These are phyloP conservation scores for Ooceraea biroi DNA, from an alignment of 1,140 invertebrate genomes.

Conservation along the genomic window DNA sequence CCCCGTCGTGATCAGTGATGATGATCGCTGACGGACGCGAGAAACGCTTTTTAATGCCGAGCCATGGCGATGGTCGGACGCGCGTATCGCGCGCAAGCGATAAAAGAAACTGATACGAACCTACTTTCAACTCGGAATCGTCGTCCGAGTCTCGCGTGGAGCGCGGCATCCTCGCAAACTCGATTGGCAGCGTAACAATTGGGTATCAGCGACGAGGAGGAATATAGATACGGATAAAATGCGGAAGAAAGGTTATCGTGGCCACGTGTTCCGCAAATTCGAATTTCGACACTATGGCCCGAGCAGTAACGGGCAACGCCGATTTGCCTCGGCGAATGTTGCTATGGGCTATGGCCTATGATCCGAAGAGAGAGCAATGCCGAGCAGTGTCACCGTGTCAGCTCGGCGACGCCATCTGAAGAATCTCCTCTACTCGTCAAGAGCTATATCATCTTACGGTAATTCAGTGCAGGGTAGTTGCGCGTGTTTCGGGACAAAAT, in stretches of 20 bases:
- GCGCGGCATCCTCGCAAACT: constrained; percentile 72
- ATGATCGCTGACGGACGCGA: not conserved
- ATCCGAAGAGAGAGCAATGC: no score
- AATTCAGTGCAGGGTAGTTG: no score
- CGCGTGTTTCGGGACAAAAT: no score
- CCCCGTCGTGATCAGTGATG: not conserved
- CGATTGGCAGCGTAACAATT: not conserved
- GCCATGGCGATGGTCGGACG: constrained; percentile 33
- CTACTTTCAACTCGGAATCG: constrained; percentile 66
- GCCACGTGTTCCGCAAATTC: constrained; percentile 55
- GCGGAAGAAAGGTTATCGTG: not conserved
- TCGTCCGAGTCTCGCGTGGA: constrained; percentile 72
- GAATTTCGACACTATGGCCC: constrained; percentile 23
- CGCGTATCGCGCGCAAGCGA: constrained; percentile 25
- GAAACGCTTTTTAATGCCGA: not conserved
- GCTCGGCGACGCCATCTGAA: no score
- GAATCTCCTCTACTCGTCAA: no score
- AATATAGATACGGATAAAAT: not conserved
- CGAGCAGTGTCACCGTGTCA: no score
- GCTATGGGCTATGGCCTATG: no score
- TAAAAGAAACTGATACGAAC: constrained; percentile 68
- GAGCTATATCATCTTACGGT: no score
- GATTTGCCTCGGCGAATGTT: no score
- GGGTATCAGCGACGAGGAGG: not conserved
- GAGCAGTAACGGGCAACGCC: not conserved